phyloP scores from a whole-genome alignment of 2,113 vertebrate genomes.

The Gobius niger region DNA sequence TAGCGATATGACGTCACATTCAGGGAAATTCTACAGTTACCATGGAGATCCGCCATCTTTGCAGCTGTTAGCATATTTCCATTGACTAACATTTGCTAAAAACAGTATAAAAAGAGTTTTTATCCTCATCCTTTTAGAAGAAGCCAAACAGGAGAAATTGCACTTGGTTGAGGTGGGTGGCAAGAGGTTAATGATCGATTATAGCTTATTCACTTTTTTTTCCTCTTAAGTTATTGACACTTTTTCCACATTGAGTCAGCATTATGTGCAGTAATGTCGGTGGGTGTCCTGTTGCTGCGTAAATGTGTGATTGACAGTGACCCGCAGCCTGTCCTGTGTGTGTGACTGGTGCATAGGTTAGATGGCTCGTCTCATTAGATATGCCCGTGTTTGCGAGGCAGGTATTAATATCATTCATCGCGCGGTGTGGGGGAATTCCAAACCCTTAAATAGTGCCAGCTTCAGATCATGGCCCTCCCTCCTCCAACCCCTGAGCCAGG shows the following conservation, averaged over 20 bases:
- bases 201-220: neutral
- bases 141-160: too few species aligned
- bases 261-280: too few species aligned
- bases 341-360: conserved; percentile 30
- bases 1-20: too few species aligned
- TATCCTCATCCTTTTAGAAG: too few species aligned
- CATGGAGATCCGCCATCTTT: too few species aligned
- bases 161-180: too few species aligned
- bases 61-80: too few species aligned
- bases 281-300: neutral
- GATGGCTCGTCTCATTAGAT: conserved; percentile 69
- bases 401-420: conserved; percentile 76
- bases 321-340: conserved; percentile 13
- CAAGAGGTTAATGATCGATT: too few species aligned
- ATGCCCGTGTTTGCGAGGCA: conserved; percentile 69
- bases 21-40: too few species aligned
- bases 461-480: conserved; percentile 59
- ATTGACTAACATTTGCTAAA: too few species aligned
- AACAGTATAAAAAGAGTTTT: too few species aligned
- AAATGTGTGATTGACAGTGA: neutral
- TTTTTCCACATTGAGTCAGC: neutral
- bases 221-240: neutral
- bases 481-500: conserved; percentile 26
- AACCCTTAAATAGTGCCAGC: conserved; percentile 73
- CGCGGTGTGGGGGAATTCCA: conserved; percentile 77